Evolutionary conservation across 2,113 vertebrate genomes (phyloP).

Genomic region (Oncorhynchus mykiss): DNA sequence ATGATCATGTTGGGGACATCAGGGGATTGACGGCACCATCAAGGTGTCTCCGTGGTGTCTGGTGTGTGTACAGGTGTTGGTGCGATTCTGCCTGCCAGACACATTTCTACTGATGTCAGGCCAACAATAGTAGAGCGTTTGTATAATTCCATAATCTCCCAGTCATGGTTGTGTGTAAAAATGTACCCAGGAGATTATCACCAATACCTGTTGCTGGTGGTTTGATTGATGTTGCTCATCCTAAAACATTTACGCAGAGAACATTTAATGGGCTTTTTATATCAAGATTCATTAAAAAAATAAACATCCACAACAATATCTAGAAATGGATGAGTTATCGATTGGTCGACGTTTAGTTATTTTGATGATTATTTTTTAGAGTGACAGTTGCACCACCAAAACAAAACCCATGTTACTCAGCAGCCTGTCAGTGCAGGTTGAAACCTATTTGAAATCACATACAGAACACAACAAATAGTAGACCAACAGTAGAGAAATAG

Average conservation of each 20-base stretch:
- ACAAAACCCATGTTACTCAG: not conserved
- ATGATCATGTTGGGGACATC: constrained; percentile 49
- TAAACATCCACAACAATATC: not conserved
- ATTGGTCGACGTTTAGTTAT: not conserved
- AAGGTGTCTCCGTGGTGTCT: not conserved
- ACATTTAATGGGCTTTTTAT: not conserved
- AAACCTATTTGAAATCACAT: too few species aligned
- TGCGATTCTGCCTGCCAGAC: constrained; percentile 15
- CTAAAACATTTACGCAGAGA: not conserved
- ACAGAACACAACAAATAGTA: too few species aligned
- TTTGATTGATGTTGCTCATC: not conserved
- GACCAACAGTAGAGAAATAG: too few species aligned
- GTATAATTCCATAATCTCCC: constrained; percentile 39
- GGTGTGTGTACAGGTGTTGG: constrained; percentile 61
- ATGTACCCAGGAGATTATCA: not conserved
- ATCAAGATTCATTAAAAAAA: not conserved
- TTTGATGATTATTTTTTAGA: not conserved
- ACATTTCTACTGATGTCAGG: constrained; percentile 31
- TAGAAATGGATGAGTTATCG: not conserved
- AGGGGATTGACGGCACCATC: constrained; percentile 31
- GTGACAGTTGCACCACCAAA: not conserved
- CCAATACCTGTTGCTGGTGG: not conserved
- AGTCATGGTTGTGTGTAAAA: not conserved
- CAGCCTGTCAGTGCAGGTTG: too few species aligned
- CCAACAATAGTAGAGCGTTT: not conserved